Conservation (phyloP, 2,888 invertebrate species). For the Plemyria rubiginata region DNA sequence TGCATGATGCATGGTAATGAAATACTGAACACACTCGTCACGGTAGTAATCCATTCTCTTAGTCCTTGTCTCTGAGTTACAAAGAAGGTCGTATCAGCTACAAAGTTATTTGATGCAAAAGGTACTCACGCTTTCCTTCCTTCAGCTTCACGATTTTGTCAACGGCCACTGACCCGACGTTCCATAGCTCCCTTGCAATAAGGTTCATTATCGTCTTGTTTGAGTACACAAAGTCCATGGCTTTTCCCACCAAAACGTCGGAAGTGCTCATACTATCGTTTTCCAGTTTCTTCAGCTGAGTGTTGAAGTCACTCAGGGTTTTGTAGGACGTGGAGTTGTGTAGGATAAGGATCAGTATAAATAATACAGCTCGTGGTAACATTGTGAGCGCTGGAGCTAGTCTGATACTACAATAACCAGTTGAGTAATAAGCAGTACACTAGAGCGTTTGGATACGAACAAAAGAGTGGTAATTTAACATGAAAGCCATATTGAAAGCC, state of each 20-base stretch:
- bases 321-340: conserved; percentile 56
- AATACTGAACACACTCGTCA: too few species aligned
- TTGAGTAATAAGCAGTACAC: conserved; percentile 11
- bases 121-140: conserved; percentile 46
- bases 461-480: conserved; percentile 2
- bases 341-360: conserved; percentile 45
- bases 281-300: conserved; percentile 50
- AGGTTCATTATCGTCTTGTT: conserved; percentile 72
- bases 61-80: too few species aligned
- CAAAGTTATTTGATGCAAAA: neutral
- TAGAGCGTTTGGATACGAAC: neutral
- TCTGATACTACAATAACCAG: conserved; percentile 15
- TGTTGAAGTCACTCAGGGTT: conserved; percentile 54
- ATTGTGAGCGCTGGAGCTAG: conserved; percentile 44
- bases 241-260: conserved; percentile 65
- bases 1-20: too few species aligned
- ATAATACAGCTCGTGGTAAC: conserved; percentile 44
- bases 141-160: conserved; percentile 66
- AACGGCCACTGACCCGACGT: conserved; percentile 66
- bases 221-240: conserved; percentile 73
- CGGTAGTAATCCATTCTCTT: too few species aligned
- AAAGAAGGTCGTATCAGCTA: neutral
- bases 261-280: conserved; percentile 55
- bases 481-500: too few species aligned
- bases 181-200: conserved; percentile 72